A percentile compares a stretch with the other conserved stretches of the same genome.
These are phyloP conservation scores for Hemibagrus guttatus DNA, from an alignment of 2,797 vertebrate genomes.

Conservation along the genomic window DNA sequence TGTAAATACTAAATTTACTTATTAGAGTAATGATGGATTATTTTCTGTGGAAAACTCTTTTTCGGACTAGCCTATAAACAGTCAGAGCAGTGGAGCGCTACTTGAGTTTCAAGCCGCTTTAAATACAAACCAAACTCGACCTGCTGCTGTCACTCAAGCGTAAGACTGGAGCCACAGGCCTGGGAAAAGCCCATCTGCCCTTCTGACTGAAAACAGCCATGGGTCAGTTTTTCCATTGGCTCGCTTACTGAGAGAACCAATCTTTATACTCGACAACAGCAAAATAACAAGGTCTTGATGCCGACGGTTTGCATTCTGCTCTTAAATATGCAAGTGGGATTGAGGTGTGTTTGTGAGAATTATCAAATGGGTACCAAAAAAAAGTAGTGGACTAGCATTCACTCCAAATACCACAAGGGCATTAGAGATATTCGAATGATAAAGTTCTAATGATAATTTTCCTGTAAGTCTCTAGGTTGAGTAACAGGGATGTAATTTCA, in stretches of 20 bases:
- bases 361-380: background rate
- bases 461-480: too few species aligned
- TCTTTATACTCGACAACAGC: background rate
- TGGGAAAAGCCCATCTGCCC: conserved; percentile 39
- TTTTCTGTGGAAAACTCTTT: background rate
- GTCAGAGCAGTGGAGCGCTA: conserved; percentile 1
- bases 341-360: background rate
- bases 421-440: background rate
- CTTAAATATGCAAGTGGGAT: background rate
- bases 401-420: background rate
- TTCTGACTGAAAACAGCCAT: conserved; percentile 5
- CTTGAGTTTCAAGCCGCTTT: conserved; percentile 75
- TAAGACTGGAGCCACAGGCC: conserved; percentile 58
- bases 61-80: background rate
- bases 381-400: background rate
- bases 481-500: background rate
- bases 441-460: too few species aligned
- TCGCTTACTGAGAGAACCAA: too few species aligned
- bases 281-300: background rate
- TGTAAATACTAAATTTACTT: too few species aligned
- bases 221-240: conserved; percentile 23
- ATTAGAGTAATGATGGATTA: too few species aligned
- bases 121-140: conserved; percentile 66
- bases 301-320: background rate
- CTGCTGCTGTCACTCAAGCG: conserved; percentile 80